Conservation (phyloP, 2,113 vertebrate species). For the Canis aureus region DNA sequence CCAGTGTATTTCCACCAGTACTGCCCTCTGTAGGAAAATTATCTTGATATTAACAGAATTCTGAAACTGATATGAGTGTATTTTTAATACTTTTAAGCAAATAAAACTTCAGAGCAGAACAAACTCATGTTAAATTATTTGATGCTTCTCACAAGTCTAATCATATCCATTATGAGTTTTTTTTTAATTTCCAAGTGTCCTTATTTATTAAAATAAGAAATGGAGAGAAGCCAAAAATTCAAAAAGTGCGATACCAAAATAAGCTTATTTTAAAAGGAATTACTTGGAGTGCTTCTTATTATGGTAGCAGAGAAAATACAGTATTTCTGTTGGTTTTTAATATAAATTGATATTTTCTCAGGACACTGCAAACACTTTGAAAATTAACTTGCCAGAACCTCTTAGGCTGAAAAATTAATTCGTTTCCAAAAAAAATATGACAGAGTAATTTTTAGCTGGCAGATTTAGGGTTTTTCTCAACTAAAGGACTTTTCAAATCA, state of each 20-base stretch:
- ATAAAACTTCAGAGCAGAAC: neutral
- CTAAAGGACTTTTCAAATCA: constrained; percentile 25
- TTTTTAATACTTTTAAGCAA: neutral
- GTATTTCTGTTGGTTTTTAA: constrained; percentile 13
- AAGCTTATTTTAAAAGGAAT: neutral
- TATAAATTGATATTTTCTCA: constrained; percentile 11
- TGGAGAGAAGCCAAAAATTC: neutral
- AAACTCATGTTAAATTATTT: neutral
- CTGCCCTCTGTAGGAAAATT: neutral
- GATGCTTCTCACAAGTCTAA: neutral
- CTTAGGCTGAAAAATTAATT: constrained; percentile 25
- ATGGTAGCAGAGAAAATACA: neutral
- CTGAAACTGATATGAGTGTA: neutral
- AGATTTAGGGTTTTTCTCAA: neutral
- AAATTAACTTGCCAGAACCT: neutral
- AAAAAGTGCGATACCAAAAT: neutral
- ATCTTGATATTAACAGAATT: neutral
- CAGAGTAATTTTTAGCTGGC: neutral
- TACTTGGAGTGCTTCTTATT: neutral
- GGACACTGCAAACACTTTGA: neutral
- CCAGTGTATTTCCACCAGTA: neutral
- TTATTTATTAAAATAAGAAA: neutral
- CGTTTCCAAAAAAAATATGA: neutral
- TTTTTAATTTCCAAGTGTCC: neutral
- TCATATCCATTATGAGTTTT: neutral